Evolutionary conservation across 2,797 vertebrate genomes (phyloP).

Genomic region (Bradypus variegatus): DNA sequence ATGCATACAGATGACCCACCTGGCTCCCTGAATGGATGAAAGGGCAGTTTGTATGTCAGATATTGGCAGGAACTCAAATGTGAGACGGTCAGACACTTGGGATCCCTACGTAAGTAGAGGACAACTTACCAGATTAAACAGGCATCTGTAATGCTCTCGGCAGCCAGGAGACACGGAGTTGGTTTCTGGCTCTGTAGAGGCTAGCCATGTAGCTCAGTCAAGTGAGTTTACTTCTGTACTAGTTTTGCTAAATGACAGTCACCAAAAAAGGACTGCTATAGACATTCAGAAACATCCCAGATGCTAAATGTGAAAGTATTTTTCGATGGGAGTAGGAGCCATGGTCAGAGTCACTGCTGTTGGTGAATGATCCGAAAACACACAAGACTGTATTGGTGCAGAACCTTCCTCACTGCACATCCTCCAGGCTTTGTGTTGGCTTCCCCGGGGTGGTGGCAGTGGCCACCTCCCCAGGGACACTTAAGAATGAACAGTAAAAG

Average conservation of each 20-base stretch:
- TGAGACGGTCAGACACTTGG: not conserved
- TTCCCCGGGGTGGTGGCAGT: not conserved
- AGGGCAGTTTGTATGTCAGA: not conserved
- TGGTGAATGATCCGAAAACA: not conserved
- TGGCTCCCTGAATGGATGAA: not conserved
- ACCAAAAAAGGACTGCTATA: not conserved
- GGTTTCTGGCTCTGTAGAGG: not conserved
- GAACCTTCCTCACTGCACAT: not conserved
- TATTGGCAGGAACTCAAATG: not conserved
- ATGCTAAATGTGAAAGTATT: not conserved
- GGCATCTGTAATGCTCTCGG: not conserved
- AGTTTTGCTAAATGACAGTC: not conserved
- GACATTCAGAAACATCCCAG: not conserved
- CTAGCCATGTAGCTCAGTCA: not conserved
- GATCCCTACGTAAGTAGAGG: not conserved
- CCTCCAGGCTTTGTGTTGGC: not conserved
- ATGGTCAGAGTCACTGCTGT: not conserved
- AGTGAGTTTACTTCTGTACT: not conserved
- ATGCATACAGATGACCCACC: not conserved
- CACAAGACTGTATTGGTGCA: not conserved
- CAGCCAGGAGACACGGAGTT: not conserved
- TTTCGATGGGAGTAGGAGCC: not conserved
- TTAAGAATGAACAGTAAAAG: not conserved
- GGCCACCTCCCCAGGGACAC: not conserved
- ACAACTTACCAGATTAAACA: not conserved